Evolutionary conservation across 2,888 invertebrate genomes (phyloP).

Genomic region (Erebia epiphron): DNA sequence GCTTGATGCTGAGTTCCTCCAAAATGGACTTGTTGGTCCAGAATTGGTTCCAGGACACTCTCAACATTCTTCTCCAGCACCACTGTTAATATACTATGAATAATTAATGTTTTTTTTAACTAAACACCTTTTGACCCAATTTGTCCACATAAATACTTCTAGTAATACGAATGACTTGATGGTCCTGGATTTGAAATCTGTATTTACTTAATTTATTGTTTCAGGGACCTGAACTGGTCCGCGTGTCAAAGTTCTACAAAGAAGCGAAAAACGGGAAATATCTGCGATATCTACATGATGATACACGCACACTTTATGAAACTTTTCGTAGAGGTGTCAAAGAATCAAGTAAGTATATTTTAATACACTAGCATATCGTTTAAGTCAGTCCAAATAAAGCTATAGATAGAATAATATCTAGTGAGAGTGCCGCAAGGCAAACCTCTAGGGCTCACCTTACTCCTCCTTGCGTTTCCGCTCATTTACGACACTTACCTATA

Average conservation of each 20-base stretch:
- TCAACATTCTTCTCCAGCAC: no score
- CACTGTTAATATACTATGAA: no score
- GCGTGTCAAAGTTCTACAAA: conserved; percentile 95
- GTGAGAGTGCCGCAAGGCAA: conserved; percentile 54
- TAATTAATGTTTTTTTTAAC: no score
- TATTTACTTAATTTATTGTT: conserved; percentile 55
- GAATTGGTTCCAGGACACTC: no score
- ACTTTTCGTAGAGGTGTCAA: conserved; percentile 95
- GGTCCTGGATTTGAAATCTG: conserved; percentile 16
- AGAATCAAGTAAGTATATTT: conserved; percentile 89
- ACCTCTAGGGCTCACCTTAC: conserved; percentile 59
- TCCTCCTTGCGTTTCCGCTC: conserved; percentile 68
- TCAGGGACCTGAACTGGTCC: conserved; percentile 94
- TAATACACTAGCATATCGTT: no score
- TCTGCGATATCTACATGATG: conserved; percentile 92
- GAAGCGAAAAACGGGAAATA: conserved; percentile 94
- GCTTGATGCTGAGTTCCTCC: no score
- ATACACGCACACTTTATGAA: conserved; percentile 94
- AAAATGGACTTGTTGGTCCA: no score
- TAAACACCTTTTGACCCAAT: no score
- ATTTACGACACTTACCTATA: conserved; percentile 59
- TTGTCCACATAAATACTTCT: no score
- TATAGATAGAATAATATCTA: background rate
- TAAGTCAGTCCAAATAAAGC: background rate
- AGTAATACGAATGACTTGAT: background rate